Evolutionary conservation across 2,113 vertebrate genomes (phyloP).

Genomic region (Baryphthengus martii): DNA sequence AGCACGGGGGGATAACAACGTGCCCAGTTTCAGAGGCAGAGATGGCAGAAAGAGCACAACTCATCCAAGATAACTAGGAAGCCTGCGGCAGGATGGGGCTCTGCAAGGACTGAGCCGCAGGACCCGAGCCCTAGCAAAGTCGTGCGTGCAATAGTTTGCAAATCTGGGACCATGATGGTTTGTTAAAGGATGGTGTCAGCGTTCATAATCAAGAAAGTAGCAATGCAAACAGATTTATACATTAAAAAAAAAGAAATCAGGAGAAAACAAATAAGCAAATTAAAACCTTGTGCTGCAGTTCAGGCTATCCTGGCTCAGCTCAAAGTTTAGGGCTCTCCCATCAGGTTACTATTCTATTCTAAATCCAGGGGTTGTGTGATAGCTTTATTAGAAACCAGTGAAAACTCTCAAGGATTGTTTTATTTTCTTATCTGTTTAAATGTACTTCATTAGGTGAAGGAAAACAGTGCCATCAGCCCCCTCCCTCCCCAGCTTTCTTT

Average conservation of each 20-base stretch:
- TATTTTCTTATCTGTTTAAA: background rate
- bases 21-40: background rate
- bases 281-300: background rate
- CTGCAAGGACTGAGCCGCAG: background rate
- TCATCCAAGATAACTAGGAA: rapidly evolving
- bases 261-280: background rate
- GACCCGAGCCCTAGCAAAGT: background rate
- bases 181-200: background rate
- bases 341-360: background rate
- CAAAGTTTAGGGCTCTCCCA: background rate
- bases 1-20: rapidly evolving
- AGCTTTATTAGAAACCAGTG: background rate
- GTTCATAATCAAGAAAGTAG: background rate
- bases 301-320: background rate
- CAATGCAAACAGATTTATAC: background rate
- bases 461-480: background rate
- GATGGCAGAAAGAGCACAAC: background rate
- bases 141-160: rapidly evolving
- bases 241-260: no score
- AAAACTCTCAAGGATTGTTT: background rate
- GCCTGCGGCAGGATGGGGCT: background rate
- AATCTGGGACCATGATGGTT: background rate
- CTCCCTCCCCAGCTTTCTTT: background rate
- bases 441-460: background rate
- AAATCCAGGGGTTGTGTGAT: background rate